phyloP scores from a whole-genome alignment of 2,797 vertebrate genomes.

The Anableps anableps region DNA sequence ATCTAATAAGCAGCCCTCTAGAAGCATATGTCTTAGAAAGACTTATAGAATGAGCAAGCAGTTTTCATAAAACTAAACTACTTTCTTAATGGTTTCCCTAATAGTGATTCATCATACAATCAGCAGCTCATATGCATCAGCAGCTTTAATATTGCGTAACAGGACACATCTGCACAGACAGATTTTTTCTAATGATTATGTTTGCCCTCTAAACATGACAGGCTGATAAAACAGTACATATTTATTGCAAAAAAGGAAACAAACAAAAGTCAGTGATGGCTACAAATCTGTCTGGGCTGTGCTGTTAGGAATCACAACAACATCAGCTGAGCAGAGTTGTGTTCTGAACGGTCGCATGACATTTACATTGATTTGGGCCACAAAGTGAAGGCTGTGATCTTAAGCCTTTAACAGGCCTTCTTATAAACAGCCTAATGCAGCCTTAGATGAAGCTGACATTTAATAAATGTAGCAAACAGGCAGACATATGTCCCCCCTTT shows the following conservation, averaged over 20 bases:
- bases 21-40: neutral
- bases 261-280: neutral
- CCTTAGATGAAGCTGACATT: slow-evolving; percentile 67
- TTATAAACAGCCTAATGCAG: slow-evolving; percentile 46
- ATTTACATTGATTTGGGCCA: slow-evolving; percentile 28
- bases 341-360: neutral
- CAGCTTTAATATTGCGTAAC: slow-evolving; percentile 25
- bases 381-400: slow-evolving; percentile 38
- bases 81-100: neutral
- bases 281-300: slow-evolving; percentile 21
- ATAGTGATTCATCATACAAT: slow-evolving; percentile 20
- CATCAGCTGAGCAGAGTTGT: slow-evolving; percentile 4
- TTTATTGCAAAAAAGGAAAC: slow-evolving; percentile 4
- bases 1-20: neutral
- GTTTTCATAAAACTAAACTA: neutral
- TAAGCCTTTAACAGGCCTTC: slow-evolving; percentile 44
- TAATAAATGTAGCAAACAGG: slow-evolving; percentile 48
- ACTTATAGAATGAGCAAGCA: neutral
- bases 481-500: slow-evolving; percentile 20
- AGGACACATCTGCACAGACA: slow-evolving; percentile 33
- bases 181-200: slow-evolving; percentile 26
- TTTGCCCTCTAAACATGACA: slow-evolving; percentile 27
- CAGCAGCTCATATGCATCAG: slow-evolving; percentile 44
- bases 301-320: neutral
- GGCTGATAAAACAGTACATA: slow-evolving; percentile 14